Evolutionary conservation across 1,140 invertebrate species (phyloP), one percentile per base, ranked within the genome.

Genomic region (Harpegnathos saltator): DNA sequence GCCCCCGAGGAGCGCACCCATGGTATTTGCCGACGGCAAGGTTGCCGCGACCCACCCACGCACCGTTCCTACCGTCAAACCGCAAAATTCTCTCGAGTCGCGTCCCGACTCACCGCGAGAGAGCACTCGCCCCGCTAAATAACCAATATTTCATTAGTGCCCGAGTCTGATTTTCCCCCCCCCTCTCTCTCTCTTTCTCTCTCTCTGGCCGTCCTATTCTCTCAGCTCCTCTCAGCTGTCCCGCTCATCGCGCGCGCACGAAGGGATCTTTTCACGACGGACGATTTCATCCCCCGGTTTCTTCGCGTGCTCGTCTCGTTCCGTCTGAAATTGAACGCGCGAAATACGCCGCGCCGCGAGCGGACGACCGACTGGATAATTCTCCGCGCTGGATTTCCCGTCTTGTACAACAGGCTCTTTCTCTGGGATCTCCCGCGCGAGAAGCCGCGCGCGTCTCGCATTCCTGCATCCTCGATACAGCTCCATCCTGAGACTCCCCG

Each of bases 61-160:
- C 17, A 22, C n/a, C 38, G 26, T 26, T 19, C 17, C 9, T 22
- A 2, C 7, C 48, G 14, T 26, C 11, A 38, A 14, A 22, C 15
- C 22, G 7, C 24, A 56, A 74, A n/a, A 59, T 82, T 63, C 69
- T 63, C 52, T 24, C 22, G 62, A 29, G 22, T 19, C 48, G 1
- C 17, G 17, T 56, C 14, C 0, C 9, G n/a, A 0, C 12, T 14
- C 54, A 26, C n/a, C 38, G 7, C 38, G 38, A 44, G 38, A 44
- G 66, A 84, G 65, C 71, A 48, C 44, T 56, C 56, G 48, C 1
- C 29, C 38, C 22, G 17, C 14, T 33, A 52, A 48, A 44, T 56
- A 58, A 29, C 19, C 50, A 26, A 85, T 52, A 65, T 68, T 80
- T 52, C 54, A 82, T 74, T 74, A 56, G 63, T 1, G 22, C 63